Base-by-base conservation (phyloP, 2,797 vertebrate genomes). In the Crax fasciolata region DNA sequence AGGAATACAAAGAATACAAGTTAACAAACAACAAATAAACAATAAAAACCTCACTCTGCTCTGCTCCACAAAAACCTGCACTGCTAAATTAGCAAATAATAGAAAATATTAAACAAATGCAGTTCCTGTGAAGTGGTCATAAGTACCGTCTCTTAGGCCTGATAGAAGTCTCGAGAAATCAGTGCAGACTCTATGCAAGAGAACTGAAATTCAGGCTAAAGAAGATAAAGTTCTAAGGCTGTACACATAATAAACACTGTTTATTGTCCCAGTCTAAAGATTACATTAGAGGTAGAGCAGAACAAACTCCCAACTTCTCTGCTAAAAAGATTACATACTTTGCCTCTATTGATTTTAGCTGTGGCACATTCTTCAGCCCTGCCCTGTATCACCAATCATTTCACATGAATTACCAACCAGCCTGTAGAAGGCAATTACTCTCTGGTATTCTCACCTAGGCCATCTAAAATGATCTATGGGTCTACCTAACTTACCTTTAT, bases 401-500 rank as follows among this genome's bases (percentile, higher is more conserved):
- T 76, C 63, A 68, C 43, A 71, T 20, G 30, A 43, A 55, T 27
- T 66, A 30, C 49, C 15, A 51, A 6, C 16, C 39, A 79, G 48
- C 7, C 38, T 58, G 35, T n/a, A 55, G 35, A 55, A 13, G 19
- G 49, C 48, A 75, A 71, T 44, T 57, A 46, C 30, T 57, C 6
- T 48, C 24, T 41, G 14, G 21, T 27, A 35, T 8, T 66, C 59
- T 72, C 32, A 54, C 38, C 49, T 12, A 35, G 25, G 46, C 28
- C 38, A 32, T 10, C 23, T 28, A 23, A 79, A 74, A 55, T 18
- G 16, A 75, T 32, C 25, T 27, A 9, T 3, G 10, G 54, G 54
- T 41, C 63, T 43, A 58, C 59, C 35, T 84, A 72, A 58, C 90
- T 76, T 84, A 92, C 83, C 70, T 80, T 86, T 66, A 27, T 13